Base-by-base conservation (phyloP, 2,113 vertebrate genomes). In the Dendrocopos noguchii region DNA sequence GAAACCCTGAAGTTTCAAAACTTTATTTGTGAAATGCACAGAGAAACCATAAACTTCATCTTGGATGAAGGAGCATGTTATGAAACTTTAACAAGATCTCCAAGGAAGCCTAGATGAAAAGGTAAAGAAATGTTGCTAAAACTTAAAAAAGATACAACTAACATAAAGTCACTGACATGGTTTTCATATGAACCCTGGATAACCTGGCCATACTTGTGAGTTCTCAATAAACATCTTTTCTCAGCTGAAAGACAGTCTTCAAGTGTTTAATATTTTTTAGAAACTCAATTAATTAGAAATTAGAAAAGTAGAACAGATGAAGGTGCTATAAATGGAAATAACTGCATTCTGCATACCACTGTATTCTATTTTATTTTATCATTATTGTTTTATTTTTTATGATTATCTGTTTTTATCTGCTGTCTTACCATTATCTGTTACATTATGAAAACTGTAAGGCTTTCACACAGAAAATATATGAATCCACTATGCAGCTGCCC, bases 11-110 rank as follows among this genome's bases (percentile, higher is more conserved):
- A 74, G 22, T 85, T 87, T 89, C 47, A 67, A 78, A 79, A 71
- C 36, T 31, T 87, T 67, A 47, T 77, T 95, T 91, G 67, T 77
- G 82, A 87, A 85, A 93, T 39, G 19, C 59, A 47, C 24, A 65
- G 73, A 68, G 55, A 89, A 92, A 72, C 65, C 79, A 76, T 31
- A 87, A 81, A 64, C 60, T 22, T 80, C 76, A 81, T 31, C 79
- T 88, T 52, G 36, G 52, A 80, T 44, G 50, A 91, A 84, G 50
- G 16, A 79, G 14, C 20, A 83, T 71, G 65, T 74, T 82, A 79
- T 28, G 75, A 89, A 92, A 94, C 56, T 80, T 89, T 91, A 96
- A 94, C 76, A 95, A 95, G 77, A 65, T 80, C 88, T 97, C 91
- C 25, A 93, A 77, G 95, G 94, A 97, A 96, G 52, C 64, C 90